Conservation (phyloP, 2,888 invertebrate species). For the Parascotia fuliginaria region DNA sequence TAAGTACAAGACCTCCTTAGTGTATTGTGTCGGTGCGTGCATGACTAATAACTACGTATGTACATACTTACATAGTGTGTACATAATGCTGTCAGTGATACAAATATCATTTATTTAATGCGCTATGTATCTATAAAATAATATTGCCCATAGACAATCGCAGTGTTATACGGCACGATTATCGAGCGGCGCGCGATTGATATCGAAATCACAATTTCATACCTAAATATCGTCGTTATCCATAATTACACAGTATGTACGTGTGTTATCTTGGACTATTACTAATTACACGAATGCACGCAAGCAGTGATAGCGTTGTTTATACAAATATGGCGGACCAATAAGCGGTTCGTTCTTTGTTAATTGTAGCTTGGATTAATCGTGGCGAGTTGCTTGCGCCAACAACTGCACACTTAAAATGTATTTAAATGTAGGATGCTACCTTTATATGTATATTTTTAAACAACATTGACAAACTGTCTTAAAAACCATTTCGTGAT, state of each 20-base stretch:
- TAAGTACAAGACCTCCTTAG: conserved; percentile 13
- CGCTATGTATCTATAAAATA: conserved; percentile 40
- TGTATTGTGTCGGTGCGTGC: conserved; percentile 39
- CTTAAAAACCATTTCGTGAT: too few species aligned
- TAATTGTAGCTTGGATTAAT: conserved; percentile 54
- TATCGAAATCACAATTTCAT: conserved; percentile 67
- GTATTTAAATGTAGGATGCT: conserved; percentile 36
- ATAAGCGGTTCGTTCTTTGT: conserved; percentile 59
- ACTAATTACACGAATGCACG: conserved; percentile 79
- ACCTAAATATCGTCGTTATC: conserved; percentile 68
- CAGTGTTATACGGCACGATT: conserved; percentile 43
- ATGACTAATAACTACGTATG: conserved; percentile 47
- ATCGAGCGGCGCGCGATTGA: conserved; percentile 58
- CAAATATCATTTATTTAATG: conserved; percentile 44
- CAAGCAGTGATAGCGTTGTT: conserved; percentile 64
- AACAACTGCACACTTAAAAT: conserved; percentile 52
- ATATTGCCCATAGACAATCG: conserved; percentile 57
- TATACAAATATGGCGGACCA: conserved; percentile 57
- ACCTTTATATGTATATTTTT: too few species aligned
- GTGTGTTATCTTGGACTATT: conserved; percentile 65
- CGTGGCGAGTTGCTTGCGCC: conserved; percentile 45
- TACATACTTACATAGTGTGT: conserved; percentile 26
- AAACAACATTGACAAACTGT: too few species aligned
- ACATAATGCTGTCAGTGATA: conserved; percentile 18
- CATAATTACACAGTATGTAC: conserved; percentile 66